Conservation (phyloP, 2,888 invertebrate genomes). For the Tuberolachnus salignus region DNA sequence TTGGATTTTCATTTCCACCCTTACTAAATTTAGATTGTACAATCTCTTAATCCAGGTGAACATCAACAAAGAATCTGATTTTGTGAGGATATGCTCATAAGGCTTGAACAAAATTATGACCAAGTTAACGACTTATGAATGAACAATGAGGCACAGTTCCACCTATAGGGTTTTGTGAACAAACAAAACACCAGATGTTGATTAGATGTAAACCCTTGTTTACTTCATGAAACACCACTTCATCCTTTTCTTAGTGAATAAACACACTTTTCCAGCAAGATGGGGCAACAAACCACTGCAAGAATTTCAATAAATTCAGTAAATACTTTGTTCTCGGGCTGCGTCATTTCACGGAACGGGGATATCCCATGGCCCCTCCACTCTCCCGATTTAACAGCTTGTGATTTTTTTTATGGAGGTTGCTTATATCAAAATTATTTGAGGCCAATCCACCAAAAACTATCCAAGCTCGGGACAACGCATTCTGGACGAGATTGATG, state of each 20-base stretch:
- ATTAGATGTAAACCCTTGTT: conserved; percentile 3
- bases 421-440: no score
- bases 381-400: no score
- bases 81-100: conserved; percentile 18
- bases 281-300: background rate
- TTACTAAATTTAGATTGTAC: conserved; percentile 60
- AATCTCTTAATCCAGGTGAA: conserved; percentile 46
- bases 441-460: no score
- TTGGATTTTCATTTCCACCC: conserved; percentile 60
- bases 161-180: conserved; percentile 36
- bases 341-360: no score
- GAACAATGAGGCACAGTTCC: conserved; percentile 24
- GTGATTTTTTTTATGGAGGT: no score
- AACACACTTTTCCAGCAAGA: background rate
- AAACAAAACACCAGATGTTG: conserved; percentile 29
- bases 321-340: conserved; percentile 11
- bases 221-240: conserved; percentile 35
- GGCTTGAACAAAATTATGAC: conserved; percentile 9
- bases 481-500: no score
- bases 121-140: conserved; percentile 19
- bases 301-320: background rate
- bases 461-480: no score
- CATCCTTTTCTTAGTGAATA: conserved; percentile 10
- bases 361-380: no score
- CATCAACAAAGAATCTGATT: no score